Evolutionary conservation across 2,797 vertebrate genomes (phyloP).

Genomic region (Ibycter americanus): DNA sequence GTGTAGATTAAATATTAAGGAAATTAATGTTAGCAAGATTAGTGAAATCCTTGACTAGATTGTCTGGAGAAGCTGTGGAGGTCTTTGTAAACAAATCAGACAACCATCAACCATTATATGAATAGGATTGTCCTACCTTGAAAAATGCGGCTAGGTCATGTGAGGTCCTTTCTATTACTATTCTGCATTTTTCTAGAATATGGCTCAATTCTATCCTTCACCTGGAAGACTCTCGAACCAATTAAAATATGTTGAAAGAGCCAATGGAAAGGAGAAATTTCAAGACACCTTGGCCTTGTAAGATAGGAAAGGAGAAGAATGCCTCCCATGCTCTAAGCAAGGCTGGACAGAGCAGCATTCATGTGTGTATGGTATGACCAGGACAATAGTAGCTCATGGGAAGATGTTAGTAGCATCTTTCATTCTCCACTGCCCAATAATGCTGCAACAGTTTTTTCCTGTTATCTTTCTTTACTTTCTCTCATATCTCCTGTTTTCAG

Average conservation of each 20-base stretch:
- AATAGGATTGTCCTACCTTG: neutral
- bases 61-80: neutral
- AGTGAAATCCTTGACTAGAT: neutral
- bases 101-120: neutral
- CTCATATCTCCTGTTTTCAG: neutral
- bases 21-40: neutral
- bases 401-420: neutral
- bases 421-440: neutral
- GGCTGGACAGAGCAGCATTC: neutral
- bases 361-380: neutral
- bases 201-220: neutral
- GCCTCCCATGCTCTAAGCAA: neutral
- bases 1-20: neutral
- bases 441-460: fast-evolving
- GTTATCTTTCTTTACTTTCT: neutral
- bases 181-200: neutral
- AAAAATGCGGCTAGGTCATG: neutral
- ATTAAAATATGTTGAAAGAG: neutral
- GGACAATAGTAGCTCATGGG: neutral
- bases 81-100: neutral
- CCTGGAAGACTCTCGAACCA: neutral
- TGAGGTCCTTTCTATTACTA: neutral
- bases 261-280: neutral
- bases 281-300: neutral
- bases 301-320: neutral